These are phyloP conservation scores for Acanthococcus lagerstroemiae DNA, from an alignment of 2,888 invertebrate species.

Conservation along the genomic window DNA sequence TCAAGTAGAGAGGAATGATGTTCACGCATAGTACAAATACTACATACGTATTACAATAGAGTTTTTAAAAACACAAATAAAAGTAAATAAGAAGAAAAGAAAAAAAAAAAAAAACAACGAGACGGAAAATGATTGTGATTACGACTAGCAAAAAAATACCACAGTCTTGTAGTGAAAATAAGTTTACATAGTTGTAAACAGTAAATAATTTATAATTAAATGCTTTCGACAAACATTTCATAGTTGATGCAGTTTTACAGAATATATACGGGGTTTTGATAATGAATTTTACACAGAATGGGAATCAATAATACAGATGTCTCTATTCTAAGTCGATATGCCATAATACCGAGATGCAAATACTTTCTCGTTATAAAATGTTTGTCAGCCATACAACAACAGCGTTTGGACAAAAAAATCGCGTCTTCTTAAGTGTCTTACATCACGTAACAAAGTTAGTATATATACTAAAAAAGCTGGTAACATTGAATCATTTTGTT, in stretches of 20 bases:
- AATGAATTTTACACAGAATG: no score
- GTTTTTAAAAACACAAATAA: constrained; percentile 6
- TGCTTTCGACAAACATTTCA: constrained; percentile 26
- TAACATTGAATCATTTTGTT: constrained; percentile 29
- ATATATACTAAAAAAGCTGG: constrained; percentile 21
- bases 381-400: constrained; percentile 14
- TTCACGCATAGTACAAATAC: no score
- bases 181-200: constrained; percentile 14
- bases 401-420: constrained; percentile 6
- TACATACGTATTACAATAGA: no score
- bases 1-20: constrained; percentile 29
- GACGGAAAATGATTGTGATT: constrained; percentile 22
- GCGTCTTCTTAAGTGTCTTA: constrained; percentile 1
- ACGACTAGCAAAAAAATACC: constrained; percentile 29
- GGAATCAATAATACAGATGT: no score
- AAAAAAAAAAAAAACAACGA: constrained; percentile 18
- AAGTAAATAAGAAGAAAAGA: not conserved
- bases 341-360: not conserved
- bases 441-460: not conserved
- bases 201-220: constrained; percentile 18
- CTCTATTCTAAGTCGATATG: not conserved
- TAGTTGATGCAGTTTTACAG: not conserved
- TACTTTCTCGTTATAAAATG: constrained; percentile 8
- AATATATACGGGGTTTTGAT: not conserved
- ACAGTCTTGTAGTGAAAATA: constrained; percentile 25